These are phyloP conservation scores for Elephas maximus DNA, from an alignment of 2,113 vertebrate genomes.

Conservation along the genomic window DNA sequence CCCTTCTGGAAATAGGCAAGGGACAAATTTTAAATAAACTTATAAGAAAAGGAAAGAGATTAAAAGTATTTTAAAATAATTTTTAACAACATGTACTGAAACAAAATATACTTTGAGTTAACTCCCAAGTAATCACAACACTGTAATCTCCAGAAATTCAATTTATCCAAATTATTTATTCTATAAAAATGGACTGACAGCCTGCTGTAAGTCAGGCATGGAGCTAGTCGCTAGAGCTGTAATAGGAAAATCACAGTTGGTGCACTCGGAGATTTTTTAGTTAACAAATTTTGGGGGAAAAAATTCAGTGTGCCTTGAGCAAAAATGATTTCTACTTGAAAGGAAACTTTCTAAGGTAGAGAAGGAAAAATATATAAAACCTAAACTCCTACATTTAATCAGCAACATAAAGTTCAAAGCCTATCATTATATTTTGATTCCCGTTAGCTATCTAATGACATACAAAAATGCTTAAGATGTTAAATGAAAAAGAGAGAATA, in stretches of 20 bases:
- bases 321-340: not conserved
- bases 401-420: not conserved
- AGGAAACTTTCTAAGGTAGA: not conserved
- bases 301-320: not conserved
- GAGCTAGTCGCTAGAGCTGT: not conserved
- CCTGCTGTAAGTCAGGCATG: not conserved
- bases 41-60: not conserved
- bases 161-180: conserved; percentile 41
- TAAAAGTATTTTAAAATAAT: not conserved
- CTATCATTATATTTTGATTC: not conserved
- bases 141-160: not conserved
- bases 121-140: not conserved
- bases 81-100: not conserved
- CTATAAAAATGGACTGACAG: conserved; percentile 24
- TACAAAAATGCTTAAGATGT: not conserved
- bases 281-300: not conserved
- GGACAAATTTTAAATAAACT: conserved; percentile 37
- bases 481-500: conserved; percentile 24
- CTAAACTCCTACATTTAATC: not conserved
- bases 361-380: not conserved
- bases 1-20: not conserved
- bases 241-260: not conserved
- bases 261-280: not conserved
- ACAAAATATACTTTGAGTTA: conserved; percentile 10
- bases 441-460: not conserved